These are phyloP conservation scores for Acanthurus tractus DNA, from an alignment of 2,797 vertebrate genomes.

Conservation along the genomic window DNA sequence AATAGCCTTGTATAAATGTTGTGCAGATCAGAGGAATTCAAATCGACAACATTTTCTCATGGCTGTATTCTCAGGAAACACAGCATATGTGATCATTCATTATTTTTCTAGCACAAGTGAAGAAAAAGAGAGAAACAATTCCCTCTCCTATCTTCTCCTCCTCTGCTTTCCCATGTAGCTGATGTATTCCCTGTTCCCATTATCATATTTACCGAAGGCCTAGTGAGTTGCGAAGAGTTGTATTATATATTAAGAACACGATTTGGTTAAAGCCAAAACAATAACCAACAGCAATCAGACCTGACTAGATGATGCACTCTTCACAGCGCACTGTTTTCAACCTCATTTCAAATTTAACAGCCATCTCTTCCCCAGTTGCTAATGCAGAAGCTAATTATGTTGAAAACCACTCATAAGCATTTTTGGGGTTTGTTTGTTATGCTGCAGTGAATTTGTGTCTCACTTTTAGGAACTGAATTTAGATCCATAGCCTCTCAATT, in stretches of 20 bases:
- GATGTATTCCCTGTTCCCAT: conserved; percentile 7
- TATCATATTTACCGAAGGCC: conserved; percentile 17
- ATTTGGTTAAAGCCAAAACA: conserved; percentile 41
- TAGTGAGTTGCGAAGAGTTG: conserved; percentile 6
- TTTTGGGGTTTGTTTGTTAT: conserved; percentile 47
- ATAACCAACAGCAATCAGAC: conserved; percentile 47
- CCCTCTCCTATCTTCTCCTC: not conserved
- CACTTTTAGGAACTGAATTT: conserved; percentile 55
- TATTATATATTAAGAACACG: not conserved
- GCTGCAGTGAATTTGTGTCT: conserved; percentile 52
- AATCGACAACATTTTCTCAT: not conserved
- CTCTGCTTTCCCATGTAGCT: not conserved
- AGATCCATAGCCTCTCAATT: conserved; percentile 68
- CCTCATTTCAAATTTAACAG: conserved; percentile 54
- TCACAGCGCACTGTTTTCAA: conserved; percentile 41
- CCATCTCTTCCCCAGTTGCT: conserved; percentile 54
- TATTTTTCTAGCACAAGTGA: conserved; percentile 1
- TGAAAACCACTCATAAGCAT: conserved; percentile 58
- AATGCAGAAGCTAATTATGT: conserved; percentile 61
- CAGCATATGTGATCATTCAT: not conserved
- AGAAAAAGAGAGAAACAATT: not conserved
- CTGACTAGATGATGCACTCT: conserved; percentile 32
- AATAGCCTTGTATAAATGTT: conserved; percentile 7
- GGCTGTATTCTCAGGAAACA: conserved; percentile 1
- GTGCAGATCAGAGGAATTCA: not conserved